Conservation (phyloP, 1,140 invertebrate genomes). For the Lepidurus apus region DNA sequence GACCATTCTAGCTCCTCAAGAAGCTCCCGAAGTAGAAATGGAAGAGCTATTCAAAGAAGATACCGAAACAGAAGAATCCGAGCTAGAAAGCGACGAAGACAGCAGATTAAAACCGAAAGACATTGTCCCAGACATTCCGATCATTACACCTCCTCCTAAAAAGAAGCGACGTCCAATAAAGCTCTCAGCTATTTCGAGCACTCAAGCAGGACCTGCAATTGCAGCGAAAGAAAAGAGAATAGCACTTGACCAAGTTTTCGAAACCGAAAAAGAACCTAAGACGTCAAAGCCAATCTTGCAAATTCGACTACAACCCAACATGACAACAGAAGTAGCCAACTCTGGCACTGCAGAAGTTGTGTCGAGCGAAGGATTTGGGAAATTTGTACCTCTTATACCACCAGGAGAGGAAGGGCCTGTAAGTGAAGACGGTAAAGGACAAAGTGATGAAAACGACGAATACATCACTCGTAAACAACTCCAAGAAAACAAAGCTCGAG, state of each 20-base stretch:
- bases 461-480: slow-evolving; percentile 63
- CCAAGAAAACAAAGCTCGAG: slow-evolving; percentile 60
- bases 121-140: neutral
- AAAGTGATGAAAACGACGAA: slow-evolving; percentile 43
- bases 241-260: slow-evolving; percentile 61
- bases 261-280: slow-evolving; percentile 40
- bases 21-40: slow-evolving; percentile 42
- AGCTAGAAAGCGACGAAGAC: slow-evolving; percentile 68
- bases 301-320: slow-evolving; percentile 45
- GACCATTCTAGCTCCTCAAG: slow-evolving; percentile 38
- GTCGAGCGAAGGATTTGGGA: slow-evolving; percentile 47
- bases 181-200: neutral
- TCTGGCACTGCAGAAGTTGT: slow-evolving; percentile 47
- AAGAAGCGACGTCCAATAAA: neutral
- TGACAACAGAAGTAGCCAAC: slow-evolving; percentile 57
- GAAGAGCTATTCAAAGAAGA: slow-evolving; percentile 33
- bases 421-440: slow-evolving; percentile 44
- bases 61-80: slow-evolving; percentile 59
- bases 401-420: slow-evolving; percentile 41
- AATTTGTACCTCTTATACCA: slow-evolving; percentile 45
- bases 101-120: slow-evolving; percentile 37
- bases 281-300: neutral
- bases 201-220: neutral
- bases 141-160: neutral
- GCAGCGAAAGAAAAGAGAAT: neutral